phyloP scores from a whole-genome alignment of 2,888 invertebrate species.

The Eristalis intricaria region DNA sequence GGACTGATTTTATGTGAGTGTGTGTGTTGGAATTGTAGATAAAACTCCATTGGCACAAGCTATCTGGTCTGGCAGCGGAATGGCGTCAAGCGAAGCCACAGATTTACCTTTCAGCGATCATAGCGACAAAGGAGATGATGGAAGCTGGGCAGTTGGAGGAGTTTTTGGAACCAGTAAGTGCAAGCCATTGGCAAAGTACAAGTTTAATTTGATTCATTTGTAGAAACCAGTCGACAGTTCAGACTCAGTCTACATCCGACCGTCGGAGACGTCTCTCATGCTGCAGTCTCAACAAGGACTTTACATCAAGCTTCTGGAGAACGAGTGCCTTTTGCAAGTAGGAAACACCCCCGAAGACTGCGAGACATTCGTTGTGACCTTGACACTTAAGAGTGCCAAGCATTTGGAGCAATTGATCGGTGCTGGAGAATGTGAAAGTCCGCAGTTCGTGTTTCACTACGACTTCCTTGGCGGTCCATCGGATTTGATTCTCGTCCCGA shows the following conservation, averaged over 20 bases:
- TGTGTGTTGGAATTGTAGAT: slow-evolving; percentile 79
- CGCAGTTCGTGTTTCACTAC: slow-evolving; percentile 73
- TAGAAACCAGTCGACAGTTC: slow-evolving; percentile 71
- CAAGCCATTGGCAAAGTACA: neutral
- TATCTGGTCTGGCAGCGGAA: slow-evolving; percentile 84
- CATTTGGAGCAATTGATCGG: slow-evolving; percentile 75
- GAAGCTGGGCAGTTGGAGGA: slow-evolving; percentile 75
- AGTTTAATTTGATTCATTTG: neutral
- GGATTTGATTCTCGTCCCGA: slow-evolving; percentile 75
- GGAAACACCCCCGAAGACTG: slow-evolving; percentile 78
- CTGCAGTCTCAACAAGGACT: slow-evolving; percentile 78
- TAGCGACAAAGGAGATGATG: slow-evolving; percentile 83
- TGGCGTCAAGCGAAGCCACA: slow-evolving; percentile 85
- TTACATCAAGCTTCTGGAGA: slow-evolving; percentile 78
- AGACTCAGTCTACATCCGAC: slow-evolving; percentile 37
- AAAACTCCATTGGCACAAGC: slow-evolving; percentile 84
- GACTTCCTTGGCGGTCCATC: slow-evolving; percentile 79
- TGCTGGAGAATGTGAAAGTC: slow-evolving; percentile 53
- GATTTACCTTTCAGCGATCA: slow-evolving; percentile 83
- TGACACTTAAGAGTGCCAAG: slow-evolving; percentile 76
- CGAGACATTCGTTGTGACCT: slow-evolving; percentile 78
- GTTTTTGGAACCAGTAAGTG: slow-evolving; percentile 74
- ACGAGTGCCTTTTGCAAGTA: slow-evolving; percentile 79
- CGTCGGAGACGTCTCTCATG: slow-evolving; percentile 77
- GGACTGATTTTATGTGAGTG: neutral